Base-by-base conservation (phyloP, 2,888 invertebrate species). In the Eupithecia subfuscata region DNA sequence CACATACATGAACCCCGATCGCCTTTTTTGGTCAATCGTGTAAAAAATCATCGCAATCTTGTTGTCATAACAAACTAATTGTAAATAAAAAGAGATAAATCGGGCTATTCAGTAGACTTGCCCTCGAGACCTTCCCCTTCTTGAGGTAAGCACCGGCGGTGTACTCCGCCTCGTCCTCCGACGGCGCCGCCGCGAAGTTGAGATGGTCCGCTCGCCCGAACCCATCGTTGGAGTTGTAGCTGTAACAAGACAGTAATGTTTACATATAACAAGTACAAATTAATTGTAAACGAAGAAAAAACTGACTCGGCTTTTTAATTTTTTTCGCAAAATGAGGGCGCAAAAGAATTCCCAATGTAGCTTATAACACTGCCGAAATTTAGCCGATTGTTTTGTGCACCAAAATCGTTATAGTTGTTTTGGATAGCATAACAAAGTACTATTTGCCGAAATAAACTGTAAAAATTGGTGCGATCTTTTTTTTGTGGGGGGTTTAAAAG, bases 111-210 rank as follows among this genome's bases (percentile, higher is more conserved):
- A 91, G 90, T 89, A 82, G 86, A 94, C 94, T 94, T 94, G 94
- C 94, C 94, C 94, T 93, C 84, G 97, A 96, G 90, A 96, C 96
- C 95, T 97, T 97, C 92, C 96, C 96, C 95, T 97, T 97, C 95
- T 97, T 96, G 83, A 93, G 86, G 80, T 89, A 94, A 84, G 95
- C 95, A 78, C 95, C 95, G 67, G 96, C 93, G 78, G 96, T 95
- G 93, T 96, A 97, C 88, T 97, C 97, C 79, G 95, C 96, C 90
- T 97, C 97, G 90, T 97, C 97, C 88, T 97, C 97, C 75, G 96
- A 97, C 73, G 96, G 93, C 78, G 95, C 96, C 77, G 89, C 84
- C 78, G 89, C 84, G 91, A 97, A 97, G 94, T 96, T 96, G 85
- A 97, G 90, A 84, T 92, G 91, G 69, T 93, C 93, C 69, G 90